These are phyloP conservation scores for Palythoa grandis DNA, from an alignment of 92 coral and sea anemone species.

Conservation along the genomic window DNA sequence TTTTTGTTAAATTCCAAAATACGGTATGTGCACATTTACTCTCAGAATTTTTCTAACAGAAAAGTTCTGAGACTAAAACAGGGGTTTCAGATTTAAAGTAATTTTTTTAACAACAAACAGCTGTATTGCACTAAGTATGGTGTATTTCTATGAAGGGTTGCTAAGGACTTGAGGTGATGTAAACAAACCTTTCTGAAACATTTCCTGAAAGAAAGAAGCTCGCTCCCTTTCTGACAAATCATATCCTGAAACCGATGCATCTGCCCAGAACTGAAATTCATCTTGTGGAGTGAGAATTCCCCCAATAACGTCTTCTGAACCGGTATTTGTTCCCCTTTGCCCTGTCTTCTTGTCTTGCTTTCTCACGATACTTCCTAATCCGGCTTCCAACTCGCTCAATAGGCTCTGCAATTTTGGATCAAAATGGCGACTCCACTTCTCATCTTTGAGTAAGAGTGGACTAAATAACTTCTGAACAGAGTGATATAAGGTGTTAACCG, in stretches of 20 bases:
- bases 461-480: conserved; percentile 93
- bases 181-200: conserved; percentile 92
- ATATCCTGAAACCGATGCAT: conserved; percentile 95
- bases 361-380: conserved; percentile 94
- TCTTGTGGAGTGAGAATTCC: conserved; percentile 98
- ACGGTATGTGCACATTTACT: not conserved
- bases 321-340: conserved; percentile 54
- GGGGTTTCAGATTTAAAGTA: not conserved
- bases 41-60: not conserved
- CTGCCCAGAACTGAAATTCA: conserved; percentile 98
- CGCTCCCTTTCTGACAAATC: conserved; percentile 95
- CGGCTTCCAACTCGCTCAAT: conserved; percentile 96
- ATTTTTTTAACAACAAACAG: not conserved
- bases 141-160: conserved; percentile 53
- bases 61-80: no score
- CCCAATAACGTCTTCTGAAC: conserved; percentile 77
- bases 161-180: conserved; percentile 66
- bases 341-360: conserved; percentile 74
- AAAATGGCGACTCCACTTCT: conserved; percentile 97
- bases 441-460: conserved; percentile 92
- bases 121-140: not conserved
- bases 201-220: conserved; percentile 93
- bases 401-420: conserved; percentile 98
- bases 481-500: conserved; percentile 90
- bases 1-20: no score